These are phyloP conservation scores for Platycercus adscitus DNA, from an alignment of 2,113 vertebrate species.

Conservation along the genomic window DNA sequence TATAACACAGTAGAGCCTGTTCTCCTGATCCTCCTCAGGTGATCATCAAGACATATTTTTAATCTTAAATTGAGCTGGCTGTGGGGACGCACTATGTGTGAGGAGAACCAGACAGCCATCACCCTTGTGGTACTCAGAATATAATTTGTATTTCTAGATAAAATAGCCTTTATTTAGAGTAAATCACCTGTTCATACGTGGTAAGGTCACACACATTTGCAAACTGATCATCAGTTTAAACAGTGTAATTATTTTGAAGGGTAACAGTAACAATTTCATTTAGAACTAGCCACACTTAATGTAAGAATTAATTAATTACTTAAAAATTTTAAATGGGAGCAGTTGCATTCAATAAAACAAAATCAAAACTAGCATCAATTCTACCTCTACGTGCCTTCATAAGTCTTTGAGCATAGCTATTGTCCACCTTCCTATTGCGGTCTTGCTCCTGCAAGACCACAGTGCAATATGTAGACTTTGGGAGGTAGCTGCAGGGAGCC, in stretches of 20 bases:
- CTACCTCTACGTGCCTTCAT: neutral
- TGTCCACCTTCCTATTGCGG: neutral
- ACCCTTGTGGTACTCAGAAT: neutral
- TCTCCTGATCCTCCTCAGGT: neutral
- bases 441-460: neutral
- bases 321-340: neutral
- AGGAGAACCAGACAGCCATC: neutral
- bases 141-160: neutral
- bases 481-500: neutral
- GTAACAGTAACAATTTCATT: neutral
- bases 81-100: neutral
- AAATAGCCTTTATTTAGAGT: neutral
- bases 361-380: neutral
- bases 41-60: neutral
- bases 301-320: neutral
- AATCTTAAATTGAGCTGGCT: neutral
- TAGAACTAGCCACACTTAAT: neutral
- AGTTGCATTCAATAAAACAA: neutral
- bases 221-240: neutral
- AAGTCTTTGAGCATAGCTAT: neutral
- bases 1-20: neutral
- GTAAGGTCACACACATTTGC: neutral
- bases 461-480: neutral
- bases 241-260: neutral
- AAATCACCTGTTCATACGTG: neutral